These are phyloP conservation scores for Tylochromis polylepis DNA, from an alignment of 2,113 vertebrate species.

Conservation along the genomic window DNA sequence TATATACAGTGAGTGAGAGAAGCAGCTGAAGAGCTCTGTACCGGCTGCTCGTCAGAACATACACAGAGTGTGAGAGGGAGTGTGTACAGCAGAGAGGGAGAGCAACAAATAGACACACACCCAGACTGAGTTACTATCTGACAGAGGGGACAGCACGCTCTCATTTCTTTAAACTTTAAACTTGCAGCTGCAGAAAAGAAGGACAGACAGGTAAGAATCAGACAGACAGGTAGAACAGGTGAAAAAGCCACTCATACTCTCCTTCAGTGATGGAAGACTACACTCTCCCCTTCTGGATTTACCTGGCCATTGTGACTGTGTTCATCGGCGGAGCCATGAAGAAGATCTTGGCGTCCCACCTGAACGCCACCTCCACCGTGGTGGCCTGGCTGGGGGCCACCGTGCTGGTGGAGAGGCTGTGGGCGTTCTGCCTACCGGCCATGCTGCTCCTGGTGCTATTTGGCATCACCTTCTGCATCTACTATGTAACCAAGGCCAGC, in stretches of 20 bases:
- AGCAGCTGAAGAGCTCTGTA: slow-evolving; percentile 16
- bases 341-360: slow-evolving; percentile 63
- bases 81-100: neutral
- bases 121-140: neutral
- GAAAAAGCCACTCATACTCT: neutral
- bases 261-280: slow-evolving; percentile 63
- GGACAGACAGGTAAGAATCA: neutral
- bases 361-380: slow-evolving; percentile 52
- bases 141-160: neutral
- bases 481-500: neutral
- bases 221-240: neutral
- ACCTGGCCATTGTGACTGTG: slow-evolving; percentile 61
- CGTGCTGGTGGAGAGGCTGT: slow-evolving; percentile 67
- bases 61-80: neutral
- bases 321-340: slow-evolving; percentile 62
- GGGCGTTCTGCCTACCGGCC: slow-evolving; percentile 57
- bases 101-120: neutral
- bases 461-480: slow-evolving; percentile 47
- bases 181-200: neutral
- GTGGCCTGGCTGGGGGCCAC: slow-evolving; percentile 71
- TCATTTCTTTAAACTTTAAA: neutral
- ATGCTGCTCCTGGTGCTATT: slow-evolving; percentile 41
- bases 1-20: slow-evolving; percentile 57
- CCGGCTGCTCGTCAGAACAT: neutral
- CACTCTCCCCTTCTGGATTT: slow-evolving; percentile 70